Evolutionary conservation across 2,113 vertebrate species (phyloP).

Genomic region (Paramormyrops kingsleyae): DNA sequence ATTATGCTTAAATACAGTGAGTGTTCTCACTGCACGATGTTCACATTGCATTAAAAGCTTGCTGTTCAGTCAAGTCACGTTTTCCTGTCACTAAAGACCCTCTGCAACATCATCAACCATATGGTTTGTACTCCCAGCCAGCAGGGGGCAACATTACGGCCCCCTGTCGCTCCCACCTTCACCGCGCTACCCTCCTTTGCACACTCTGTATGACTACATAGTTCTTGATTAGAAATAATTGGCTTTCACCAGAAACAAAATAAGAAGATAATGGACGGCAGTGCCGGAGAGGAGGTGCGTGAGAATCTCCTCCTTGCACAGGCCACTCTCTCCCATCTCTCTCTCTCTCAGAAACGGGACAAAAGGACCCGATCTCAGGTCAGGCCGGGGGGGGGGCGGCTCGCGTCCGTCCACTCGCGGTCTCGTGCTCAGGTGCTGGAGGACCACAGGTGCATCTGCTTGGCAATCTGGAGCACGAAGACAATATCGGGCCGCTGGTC

Average conservation of each 20-base stretch:
- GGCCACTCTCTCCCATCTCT: neutral
- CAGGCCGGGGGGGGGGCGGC: conserved; percentile 54
- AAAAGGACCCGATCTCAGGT: conserved; percentile 47
- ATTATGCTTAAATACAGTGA: conserved; percentile 11
- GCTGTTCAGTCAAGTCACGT: neutral
- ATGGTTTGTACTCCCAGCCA: neutral
- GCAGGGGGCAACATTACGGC: neutral
- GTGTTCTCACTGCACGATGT: neutral
- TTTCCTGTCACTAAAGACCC: neutral
- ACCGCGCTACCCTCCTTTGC: neutral
- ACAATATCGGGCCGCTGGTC: conserved; percentile 70
- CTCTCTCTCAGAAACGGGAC: neutral
- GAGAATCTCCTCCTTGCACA: neutral
- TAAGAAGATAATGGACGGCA: neutral
- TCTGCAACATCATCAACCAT: neutral
- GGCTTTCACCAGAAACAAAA: conserved; percentile 9
- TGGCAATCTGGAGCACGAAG: conserved; percentile 76
- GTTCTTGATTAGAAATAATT: conserved; percentile 17
- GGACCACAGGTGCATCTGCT: conserved; percentile 78
- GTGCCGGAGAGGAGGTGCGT: neutral
- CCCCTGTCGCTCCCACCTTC: neutral
- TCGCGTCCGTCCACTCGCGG: neutral
- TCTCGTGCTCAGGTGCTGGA: conserved; percentile 65
- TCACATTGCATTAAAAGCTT: conserved; percentile 6
- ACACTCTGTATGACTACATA: neutral